Evolutionary conservation across 2,113 vertebrate genomes (phyloP).

Genomic region (Okapia johnstoni): DNA sequence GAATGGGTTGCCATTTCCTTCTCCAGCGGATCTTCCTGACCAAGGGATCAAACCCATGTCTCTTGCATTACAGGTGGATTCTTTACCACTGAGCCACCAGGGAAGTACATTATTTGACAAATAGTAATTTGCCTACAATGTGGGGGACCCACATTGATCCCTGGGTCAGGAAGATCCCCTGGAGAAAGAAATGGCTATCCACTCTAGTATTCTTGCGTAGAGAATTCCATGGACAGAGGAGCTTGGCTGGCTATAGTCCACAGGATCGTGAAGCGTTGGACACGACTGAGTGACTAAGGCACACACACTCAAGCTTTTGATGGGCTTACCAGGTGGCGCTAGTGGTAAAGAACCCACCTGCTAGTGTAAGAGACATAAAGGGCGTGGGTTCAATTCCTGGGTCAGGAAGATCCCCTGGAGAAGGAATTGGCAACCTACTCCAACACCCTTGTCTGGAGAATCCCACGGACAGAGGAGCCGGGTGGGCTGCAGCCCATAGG

Average conservation of each 20-base stretch:
- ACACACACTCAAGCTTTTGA: not conserved
- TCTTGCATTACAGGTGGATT: not conserved
- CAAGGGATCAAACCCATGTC: not conserved
- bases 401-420: not conserved
- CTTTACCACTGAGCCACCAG: not conserved
- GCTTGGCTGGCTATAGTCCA: not conserved
- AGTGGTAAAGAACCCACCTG: not conserved
- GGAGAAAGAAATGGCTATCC: not conserved
- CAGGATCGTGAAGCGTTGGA: rapidly evolving
- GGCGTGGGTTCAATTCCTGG: not conserved
- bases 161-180: not conserved
- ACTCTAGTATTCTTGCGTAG: not conserved
- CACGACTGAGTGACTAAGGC: not conserved
- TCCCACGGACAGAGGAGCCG: not conserved
- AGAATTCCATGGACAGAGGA: not conserved
- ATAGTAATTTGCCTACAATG: not conserved
- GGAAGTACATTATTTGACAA: not conserved
- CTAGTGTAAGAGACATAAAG: not conserved
- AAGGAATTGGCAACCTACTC: not conserved
- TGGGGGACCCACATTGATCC: not conserved
- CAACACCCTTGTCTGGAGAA: not conserved
- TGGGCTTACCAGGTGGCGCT: not conserved
- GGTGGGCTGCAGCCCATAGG: not conserved
- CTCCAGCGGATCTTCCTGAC: not conserved
- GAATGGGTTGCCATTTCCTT: not conserved